A percentile compares a stretch with the other conserved stretches of the same genome.
These are phyloP conservation scores for Cherax quadricarinatus DNA, from an alignment of 1,140 invertebrate species.

Conservation along the genomic window DNA sequence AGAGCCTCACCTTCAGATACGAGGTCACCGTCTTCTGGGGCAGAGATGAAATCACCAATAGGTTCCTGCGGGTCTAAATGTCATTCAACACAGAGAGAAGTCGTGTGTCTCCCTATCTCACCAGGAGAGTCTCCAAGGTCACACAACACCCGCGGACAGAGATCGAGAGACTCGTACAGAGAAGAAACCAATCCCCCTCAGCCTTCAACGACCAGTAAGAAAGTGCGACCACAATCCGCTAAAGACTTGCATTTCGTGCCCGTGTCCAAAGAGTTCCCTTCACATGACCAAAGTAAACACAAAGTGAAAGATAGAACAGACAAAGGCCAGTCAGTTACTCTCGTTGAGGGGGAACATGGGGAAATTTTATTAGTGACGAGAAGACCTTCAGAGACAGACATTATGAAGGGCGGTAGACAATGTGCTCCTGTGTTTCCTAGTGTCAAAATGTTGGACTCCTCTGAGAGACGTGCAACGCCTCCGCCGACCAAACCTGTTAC, in stretches of 20 bases:
- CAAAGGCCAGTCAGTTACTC: slow-evolving; percentile 25
- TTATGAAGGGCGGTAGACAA: not conserved
- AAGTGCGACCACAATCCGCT: not conserved
- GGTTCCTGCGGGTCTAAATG: not conserved
- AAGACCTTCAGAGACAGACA: slow-evolving; percentile 13
- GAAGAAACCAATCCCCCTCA: not conserved
- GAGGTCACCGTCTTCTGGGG: not conserved
- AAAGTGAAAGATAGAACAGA: not conserved
- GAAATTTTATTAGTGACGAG: slow-evolving; percentile 32
- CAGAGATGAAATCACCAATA: not conserved
- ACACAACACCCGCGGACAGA: not conserved
- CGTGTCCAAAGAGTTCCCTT: not conserved
- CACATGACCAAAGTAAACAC: not conserved
- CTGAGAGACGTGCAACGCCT: not conserved
- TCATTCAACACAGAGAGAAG: slow-evolving; percentile 29
- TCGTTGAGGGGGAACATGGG: slow-evolving; percentile 35
- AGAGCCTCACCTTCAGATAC: slow-evolving; percentile 21
- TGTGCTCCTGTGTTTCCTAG: slow-evolving; percentile 33
- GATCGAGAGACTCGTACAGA: slow-evolving; percentile 18
- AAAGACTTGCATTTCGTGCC: slow-evolving; percentile 1
- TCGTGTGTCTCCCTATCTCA: slow-evolving; percentile 50
- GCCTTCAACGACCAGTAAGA: not conserved
- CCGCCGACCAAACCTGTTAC: slow-evolving; percentile 19
- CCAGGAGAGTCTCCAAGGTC: slow-evolving; percentile 30
- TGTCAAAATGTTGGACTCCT: slow-evolving; percentile 27